Percentiles rank a stretch among this genome's conserved stretches.
phyloP scores from a whole-genome alignment of 2,113 vertebrate genomes.

The Motacilla tschutschensis region DNA sequence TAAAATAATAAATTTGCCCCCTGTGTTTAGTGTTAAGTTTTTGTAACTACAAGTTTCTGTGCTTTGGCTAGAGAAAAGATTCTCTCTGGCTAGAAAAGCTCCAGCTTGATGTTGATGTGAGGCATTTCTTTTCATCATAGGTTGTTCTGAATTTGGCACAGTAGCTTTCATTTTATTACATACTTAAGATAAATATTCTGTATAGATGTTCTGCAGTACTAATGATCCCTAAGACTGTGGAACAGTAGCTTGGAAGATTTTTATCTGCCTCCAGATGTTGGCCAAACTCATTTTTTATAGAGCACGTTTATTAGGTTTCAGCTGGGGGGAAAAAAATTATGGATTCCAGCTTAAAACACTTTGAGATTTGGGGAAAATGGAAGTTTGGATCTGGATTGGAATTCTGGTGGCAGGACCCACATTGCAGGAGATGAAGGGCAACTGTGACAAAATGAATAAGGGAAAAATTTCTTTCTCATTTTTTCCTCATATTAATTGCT shows the following conservation, averaged over 20 bases:
- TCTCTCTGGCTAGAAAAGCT: not conserved
- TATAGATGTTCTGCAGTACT: slow-evolving; percentile 5
- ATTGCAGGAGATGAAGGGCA: not conserved
- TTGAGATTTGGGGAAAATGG: not conserved
- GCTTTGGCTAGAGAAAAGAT: not conserved
- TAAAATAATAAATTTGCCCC: slow-evolving; percentile 68
- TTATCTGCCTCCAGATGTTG: slow-evolving; percentile 59
- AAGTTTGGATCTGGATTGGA: not conserved
- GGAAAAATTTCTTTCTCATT: not conserved
- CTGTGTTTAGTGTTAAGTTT: slow-evolving; percentile 44
- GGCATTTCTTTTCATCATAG: slow-evolving; percentile 33
- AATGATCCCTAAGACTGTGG: slow-evolving; percentile 17
- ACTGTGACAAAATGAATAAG: not conserved
- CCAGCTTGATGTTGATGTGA: not conserved
- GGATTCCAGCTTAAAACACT: not conserved
- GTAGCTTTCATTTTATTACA: slow-evolving; percentile 43
- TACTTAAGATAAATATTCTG: slow-evolving; percentile 42
- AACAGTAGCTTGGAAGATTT: slow-evolving; percentile 52
- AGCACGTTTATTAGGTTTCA: slow-evolving; percentile 24
- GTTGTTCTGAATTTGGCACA: not conserved
- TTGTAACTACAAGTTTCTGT: slow-evolving; percentile 33
- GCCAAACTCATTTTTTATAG: slow-evolving; percentile 39
- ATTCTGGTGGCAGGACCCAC: not conserved
- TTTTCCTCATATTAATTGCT: not conserved
- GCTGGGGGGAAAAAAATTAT: not conserved